These are phyloP conservation scores for Anarsia innoxiella DNA, from an alignment of 2,888 invertebrate genomes.

Conservation along the genomic window DNA sequence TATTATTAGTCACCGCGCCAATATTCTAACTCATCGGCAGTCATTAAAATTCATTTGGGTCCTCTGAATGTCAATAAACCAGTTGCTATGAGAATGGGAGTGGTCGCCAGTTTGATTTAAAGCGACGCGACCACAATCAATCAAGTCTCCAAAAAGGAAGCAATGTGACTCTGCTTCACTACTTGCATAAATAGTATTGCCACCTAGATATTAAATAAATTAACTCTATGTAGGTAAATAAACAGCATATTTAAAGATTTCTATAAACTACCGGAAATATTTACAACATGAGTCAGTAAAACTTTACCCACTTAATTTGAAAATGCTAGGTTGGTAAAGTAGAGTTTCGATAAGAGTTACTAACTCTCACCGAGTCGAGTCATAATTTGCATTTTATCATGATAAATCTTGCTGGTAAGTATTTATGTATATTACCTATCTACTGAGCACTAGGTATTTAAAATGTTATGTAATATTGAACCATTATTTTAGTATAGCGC, in stretches of 20 bases:
- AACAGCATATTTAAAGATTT: no score
- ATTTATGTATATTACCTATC: no score
- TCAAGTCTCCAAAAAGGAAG: constrained; percentile 28
- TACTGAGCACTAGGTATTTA: constrained; percentile 2
- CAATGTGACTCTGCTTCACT: no score
- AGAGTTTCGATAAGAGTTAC: constrained; percentile 2
- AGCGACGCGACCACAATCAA: constrained; percentile 37
- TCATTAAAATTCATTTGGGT: constrained; percentile 48
- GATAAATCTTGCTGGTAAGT: constrained; percentile 4
- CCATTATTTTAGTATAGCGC: constrained; percentile 14
- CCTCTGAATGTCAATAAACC: constrained; percentile 50
- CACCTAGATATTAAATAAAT: no score
- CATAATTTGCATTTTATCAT: constrained; percentile 5
- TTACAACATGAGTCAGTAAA: no score
- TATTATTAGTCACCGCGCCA: no score
- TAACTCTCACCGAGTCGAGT: constrained; percentile 4
- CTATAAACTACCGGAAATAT: no score
- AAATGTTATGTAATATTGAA: constrained; percentile 13
- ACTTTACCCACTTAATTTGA: no score
- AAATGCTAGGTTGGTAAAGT: no score
- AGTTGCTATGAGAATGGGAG: constrained; percentile 29
- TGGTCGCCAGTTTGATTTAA: constrained; percentile 35
- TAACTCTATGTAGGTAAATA: no score
- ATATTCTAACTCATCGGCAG: constrained; percentile 24
- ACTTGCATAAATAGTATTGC: no score